These are phyloP conservation scores for Prionailurus bengalensis DNA, from an alignment of 2,113 vertebrate species.

Conservation along the genomic window DNA sequence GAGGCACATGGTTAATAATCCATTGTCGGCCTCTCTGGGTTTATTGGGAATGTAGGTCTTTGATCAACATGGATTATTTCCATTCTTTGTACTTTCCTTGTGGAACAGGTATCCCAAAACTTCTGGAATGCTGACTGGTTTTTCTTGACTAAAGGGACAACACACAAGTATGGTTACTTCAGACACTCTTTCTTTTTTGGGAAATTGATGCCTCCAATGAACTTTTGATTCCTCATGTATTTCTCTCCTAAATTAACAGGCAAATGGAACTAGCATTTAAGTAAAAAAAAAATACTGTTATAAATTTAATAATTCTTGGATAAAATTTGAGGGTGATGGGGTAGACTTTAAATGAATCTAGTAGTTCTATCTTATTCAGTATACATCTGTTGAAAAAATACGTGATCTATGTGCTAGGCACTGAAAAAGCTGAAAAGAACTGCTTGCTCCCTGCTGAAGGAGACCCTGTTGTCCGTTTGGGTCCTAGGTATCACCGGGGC, in stretches of 20 bases:
- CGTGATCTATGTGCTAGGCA: neutral
- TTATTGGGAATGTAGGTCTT: neutral
- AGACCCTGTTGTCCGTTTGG: neutral
- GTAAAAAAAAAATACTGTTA: neutral
- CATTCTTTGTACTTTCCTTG: neutral
- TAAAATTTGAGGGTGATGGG: neutral
- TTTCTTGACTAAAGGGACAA: neutral
- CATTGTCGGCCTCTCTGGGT: neutral
- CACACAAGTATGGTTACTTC: neutral
- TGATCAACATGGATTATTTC: neutral
- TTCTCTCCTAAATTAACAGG: neutral
- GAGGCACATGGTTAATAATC: neutral
- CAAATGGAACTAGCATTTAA: neutral
- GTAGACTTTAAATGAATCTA: neutral
- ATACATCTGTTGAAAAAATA: neutral
- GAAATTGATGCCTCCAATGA: neutral
- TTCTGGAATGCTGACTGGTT: neutral
- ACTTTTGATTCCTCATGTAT: slow-evolving; percentile 24
- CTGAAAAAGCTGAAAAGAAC: neutral
- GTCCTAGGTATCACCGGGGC: too few species aligned
- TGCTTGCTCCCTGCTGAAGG: neutral
- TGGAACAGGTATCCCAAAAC: too few species aligned
- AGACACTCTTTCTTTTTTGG: neutral
- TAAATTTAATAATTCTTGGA: neutral
- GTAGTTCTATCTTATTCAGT: neutral